A percentile compares a stretch with the other conserved stretches of the same genome.
These are phyloP conservation scores for Brachionus rubens DNA, from an alignment of 1,140 invertebrate genomes.

Conservation along the genomic window DNA sequence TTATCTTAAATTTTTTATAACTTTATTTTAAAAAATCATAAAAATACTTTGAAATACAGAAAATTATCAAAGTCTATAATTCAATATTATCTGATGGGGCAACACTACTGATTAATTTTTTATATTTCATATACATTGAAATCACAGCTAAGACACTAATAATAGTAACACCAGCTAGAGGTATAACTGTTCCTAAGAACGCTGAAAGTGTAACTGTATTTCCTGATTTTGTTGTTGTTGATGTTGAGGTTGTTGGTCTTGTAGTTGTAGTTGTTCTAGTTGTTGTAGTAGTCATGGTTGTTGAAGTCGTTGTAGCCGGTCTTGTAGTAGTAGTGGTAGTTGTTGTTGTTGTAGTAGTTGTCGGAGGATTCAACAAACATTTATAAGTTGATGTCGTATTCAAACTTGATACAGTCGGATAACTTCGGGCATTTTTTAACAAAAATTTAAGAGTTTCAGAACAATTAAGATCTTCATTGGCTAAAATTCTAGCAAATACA, in stretches of 20 bases:
- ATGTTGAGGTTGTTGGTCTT: background rate
- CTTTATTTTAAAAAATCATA: no score
- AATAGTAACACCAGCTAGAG: background rate
- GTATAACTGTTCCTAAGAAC: background rate
- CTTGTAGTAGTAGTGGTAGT: background rate
- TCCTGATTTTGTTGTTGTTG: background rate
- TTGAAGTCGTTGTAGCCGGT: background rate
- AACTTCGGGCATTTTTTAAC: conserved; percentile 13
- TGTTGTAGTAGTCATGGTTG: background rate
- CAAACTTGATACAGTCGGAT: conserved; percentile 1
- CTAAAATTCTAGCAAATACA: conserved; percentile 27
- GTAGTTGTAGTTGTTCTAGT: background rate
- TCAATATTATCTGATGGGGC: no score
- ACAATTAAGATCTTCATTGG: background rate
- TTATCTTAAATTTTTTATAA: no score
- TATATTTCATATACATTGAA: background rate
- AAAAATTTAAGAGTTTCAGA: background rate
- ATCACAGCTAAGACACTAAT: background rate
- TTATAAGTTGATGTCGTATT: conserved; percentile 21
- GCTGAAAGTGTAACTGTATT: background rate
- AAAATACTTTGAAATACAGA: no score
- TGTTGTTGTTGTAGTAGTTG: background rate
- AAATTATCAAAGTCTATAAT: no score
- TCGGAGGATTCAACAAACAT: background rate
- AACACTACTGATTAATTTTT: background rate